phyloP scores from a whole-genome alignment of 2,113 vertebrate species.

The Tamias sibiricus region DNA sequence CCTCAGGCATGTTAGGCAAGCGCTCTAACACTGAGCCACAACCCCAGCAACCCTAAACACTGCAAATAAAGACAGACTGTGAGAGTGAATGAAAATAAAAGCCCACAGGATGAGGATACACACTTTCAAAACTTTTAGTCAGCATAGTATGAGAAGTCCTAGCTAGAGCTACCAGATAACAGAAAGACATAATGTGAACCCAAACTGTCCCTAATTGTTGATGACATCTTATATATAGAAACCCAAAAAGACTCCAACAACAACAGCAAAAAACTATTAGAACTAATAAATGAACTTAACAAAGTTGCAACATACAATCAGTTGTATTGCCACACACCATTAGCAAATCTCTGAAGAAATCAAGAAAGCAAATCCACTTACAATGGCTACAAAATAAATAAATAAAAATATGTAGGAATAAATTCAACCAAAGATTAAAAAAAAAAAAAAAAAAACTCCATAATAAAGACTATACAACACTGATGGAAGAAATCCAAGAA shows the following conservation, averaged over 20 bases:
- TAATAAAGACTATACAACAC: neutral
- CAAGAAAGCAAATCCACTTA: neutral
- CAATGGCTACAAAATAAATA: neutral
- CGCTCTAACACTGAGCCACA: no score
- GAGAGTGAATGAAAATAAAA: neutral
- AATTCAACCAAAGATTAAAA: neutral
- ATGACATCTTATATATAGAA: neutral
- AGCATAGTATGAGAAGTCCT: neutral
- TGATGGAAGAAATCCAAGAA: neutral
- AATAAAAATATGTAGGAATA: neutral
- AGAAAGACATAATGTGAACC: neutral
- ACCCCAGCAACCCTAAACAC: no score
- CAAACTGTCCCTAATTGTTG: neutral
- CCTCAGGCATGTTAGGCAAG: no score
- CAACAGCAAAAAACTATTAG: neutral
- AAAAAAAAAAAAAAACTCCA: neutral
- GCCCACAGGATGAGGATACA: neutral
- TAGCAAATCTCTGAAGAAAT: neutral
- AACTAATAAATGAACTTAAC: neutral
- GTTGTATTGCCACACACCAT: neutral
- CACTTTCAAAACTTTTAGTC: neutral
- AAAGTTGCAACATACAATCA: neutral
- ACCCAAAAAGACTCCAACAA: neutral
- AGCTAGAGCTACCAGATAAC: neutral
- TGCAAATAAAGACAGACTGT: neutral